phyloP scores from a whole-genome alignment of 2,888 invertebrate species.

The Agrotis puta region DNA sequence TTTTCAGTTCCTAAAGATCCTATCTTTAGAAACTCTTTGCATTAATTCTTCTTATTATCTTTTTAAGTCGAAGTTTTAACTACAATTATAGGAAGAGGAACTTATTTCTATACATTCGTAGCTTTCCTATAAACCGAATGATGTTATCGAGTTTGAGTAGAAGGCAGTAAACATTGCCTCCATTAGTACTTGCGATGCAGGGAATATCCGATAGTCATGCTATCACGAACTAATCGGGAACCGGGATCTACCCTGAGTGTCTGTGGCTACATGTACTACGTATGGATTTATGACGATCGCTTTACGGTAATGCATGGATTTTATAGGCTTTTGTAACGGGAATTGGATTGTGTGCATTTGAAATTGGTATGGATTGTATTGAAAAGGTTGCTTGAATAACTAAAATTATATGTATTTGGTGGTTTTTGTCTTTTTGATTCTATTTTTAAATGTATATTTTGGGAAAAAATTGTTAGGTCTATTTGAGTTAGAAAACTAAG shows the following conservation, averaged over 20 bases:
- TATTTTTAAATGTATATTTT: not conserved
- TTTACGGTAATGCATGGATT: slow-evolving; percentile 47
- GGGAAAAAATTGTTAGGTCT: not conserved
- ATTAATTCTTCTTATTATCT: not conserved
- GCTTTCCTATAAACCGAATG: slow-evolving; percentile 34
- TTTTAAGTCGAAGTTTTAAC: slow-evolving; percentile 15
- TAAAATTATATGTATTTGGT: not conserved
- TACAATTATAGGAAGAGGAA: slow-evolving; percentile 6
- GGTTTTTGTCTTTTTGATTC: not conserved
- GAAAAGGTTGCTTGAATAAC: not conserved
- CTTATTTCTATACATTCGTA: slow-evolving; percentile 14
- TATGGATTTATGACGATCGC: slow-evolving; percentile 53
- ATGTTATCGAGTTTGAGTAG: slow-evolving; percentile 58
- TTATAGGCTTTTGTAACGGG: slow-evolving; percentile 56
- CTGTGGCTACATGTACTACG: slow-evolving; percentile 41
- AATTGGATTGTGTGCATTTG: slow-evolving; percentile 35
- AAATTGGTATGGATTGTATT: slow-evolving; percentile 6
- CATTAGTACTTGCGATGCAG: slow-evolving; percentile 55
- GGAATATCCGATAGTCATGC: slow-evolving; percentile 80
- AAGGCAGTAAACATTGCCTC: slow-evolving; percentile 61
- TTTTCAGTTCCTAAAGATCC: slow-evolving; percentile 21
- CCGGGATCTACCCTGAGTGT: slow-evolving; percentile 73
- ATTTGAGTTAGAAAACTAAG: too few relatives aligned
- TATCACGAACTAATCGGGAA: slow-evolving; percentile 72
- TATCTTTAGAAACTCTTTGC: slow-evolving; percentile 19